phyloP scores from a whole-genome alignment of 1,140 invertebrate species.

The Lepidostoma basale region DNA sequence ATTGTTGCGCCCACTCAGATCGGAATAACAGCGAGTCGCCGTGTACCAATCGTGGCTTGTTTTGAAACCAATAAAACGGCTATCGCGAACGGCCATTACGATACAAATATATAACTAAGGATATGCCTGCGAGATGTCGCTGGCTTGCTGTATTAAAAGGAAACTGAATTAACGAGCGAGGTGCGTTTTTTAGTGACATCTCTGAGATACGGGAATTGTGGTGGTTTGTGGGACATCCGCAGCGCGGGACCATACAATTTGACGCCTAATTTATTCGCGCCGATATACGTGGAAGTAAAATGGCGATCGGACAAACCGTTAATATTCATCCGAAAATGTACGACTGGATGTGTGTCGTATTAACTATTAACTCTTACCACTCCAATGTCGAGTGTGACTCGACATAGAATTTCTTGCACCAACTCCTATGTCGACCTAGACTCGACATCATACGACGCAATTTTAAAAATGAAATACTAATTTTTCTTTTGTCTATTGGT shows the following conservation, averaged over 20 bases:
- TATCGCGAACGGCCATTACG: slow-evolving; percentile 29
- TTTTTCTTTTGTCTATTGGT: too few relatives aligned
- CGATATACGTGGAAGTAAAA: slow-evolving; percentile 2
- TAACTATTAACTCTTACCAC: too few relatives aligned
- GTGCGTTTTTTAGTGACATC: slow-evolving; percentile 28
- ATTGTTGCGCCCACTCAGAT: slow-evolving; percentile 29
- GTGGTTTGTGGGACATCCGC: slow-evolving; percentile 14
- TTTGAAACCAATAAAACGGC: slow-evolving; percentile 31
- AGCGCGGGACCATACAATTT: slow-evolving; percentile 5
- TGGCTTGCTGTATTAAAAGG: slow-evolving; percentile 18
- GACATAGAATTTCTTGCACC: too few relatives aligned
- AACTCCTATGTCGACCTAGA: too few relatives aligned
- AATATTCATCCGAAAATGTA: too few relatives aligned
- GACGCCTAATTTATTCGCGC: slow-evolving; percentile 14
- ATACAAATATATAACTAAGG: slow-evolving; percentile 27
- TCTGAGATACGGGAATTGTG: slow-evolving; percentile 17
- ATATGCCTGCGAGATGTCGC: slow-evolving; percentile 12
- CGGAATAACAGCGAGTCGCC: slow-evolving; percentile 20
- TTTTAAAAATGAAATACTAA: too few relatives aligned
- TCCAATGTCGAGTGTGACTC: too few relatives aligned
- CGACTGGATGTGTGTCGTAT: too few relatives aligned
- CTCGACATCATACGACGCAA: too few relatives aligned
- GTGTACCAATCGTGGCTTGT: slow-evolving; percentile 28
- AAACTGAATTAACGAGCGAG: slow-evolving; percentile 27
- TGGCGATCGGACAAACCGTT: not conserved